A percentile compares a stretch with the other conserved stretches of the same genome.
phyloP scores from a whole-genome alignment of 2,113 vertebrate species.

The Perognathus longimembris region DNA sequence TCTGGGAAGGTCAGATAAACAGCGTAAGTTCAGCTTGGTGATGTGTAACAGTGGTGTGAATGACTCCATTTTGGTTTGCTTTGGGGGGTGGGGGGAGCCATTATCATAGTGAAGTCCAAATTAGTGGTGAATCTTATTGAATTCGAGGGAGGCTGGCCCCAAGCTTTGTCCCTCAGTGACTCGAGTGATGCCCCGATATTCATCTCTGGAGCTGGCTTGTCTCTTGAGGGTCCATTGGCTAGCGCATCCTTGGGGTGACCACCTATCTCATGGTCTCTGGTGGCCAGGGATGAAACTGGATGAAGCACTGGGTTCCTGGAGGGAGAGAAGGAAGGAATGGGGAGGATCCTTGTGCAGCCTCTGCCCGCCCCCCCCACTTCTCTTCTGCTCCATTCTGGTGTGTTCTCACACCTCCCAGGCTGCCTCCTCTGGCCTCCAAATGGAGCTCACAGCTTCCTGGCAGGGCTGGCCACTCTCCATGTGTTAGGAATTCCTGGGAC shows the following conservation, averaged over 20 bases:
- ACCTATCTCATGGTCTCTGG: background rate
- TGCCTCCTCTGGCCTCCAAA: too few species aligned
- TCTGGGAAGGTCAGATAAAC: background rate
- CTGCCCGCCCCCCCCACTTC: background rate
- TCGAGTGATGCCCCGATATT: background rate
- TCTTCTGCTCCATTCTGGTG: background rate
- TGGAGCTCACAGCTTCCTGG: fast-evolving
- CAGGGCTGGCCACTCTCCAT: background rate
- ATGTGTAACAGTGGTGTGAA: background rate
- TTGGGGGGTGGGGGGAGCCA: background rate
- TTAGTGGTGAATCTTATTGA: background rate
- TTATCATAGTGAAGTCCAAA: background rate
- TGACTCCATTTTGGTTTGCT: constrained; percentile 7
- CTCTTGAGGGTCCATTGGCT: background rate
- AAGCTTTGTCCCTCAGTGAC: background rate
- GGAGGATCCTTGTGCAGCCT: too few species aligned
- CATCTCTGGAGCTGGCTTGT: background rate
- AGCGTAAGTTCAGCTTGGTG: background rate
- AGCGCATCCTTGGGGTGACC: background rate
- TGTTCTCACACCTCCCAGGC: background rate
- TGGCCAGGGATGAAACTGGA: background rate
- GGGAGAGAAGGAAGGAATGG: background rate
- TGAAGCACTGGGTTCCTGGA: background rate
- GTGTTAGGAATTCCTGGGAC: too few species aligned
- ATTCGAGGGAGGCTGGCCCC: background rate